Evolutionary conservation across 2,888 invertebrate genomes (phyloP).

Genomic region (Luffia ferchaultella): DNA sequence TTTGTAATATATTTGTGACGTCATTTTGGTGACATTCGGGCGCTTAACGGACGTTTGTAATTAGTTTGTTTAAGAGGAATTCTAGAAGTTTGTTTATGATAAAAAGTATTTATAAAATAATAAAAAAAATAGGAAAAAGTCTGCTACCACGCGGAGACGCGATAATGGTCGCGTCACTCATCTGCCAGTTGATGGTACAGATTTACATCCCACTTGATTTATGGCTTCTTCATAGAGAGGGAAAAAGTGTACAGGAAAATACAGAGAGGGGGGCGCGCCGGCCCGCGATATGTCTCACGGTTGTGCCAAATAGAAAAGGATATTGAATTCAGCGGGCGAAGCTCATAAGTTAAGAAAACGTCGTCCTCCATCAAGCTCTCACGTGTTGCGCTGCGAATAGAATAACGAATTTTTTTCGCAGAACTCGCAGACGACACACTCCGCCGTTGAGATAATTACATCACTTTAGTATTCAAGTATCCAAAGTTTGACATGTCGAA

Average conservation of each 20-base stretch:
- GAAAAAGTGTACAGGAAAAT: conserved; percentile 50
- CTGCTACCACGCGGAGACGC: conserved; percentile 25
- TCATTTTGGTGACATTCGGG: background rate
- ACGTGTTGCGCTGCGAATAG: conserved; percentile 22
- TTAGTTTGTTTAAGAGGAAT: background rate
- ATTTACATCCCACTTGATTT: conserved; percentile 64
- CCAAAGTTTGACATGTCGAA: background rate
- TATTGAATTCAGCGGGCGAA: conserved; percentile 44
- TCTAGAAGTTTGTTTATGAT: background rate
- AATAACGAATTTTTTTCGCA: background rate
- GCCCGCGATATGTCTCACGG: conserved; percentile 22
- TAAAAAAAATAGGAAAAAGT: background rate
- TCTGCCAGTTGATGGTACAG: conserved; percentile 57
- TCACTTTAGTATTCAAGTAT: background rate
- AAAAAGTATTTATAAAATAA: background rate
- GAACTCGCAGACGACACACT: too few species aligned
- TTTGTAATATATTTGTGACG: too few species aligned
- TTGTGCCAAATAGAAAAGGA: conserved; percentile 46
- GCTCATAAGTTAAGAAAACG: conserved; percentile 37
- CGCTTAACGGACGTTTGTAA: background rate
- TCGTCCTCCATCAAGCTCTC: conserved; percentile 36
- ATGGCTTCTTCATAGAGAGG: conserved; percentile 63
- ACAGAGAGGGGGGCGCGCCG: conserved; percentile 24
- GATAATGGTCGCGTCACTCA: conserved; percentile 64
- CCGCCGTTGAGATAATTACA: background rate